Evolutionary conservation across 1,140 invertebrate species (phyloP).

Genomic region (Heliconius himera): DNA sequence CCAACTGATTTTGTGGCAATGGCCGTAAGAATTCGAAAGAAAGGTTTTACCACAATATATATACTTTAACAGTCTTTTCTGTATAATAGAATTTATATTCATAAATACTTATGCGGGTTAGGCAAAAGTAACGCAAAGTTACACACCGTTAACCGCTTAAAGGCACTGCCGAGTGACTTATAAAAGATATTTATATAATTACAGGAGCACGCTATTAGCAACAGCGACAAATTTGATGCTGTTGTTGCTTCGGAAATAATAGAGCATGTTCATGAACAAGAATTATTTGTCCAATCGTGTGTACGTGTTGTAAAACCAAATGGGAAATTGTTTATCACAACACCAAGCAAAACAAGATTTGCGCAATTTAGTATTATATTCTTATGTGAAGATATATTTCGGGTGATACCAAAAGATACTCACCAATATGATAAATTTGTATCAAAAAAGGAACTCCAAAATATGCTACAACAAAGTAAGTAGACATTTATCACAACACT

Average conservation of each 20-base stretch:
- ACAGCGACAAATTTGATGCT: slow-evolving; percentile 87
- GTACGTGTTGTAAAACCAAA: slow-evolving; percentile 89
- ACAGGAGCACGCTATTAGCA: slow-evolving; percentile 82
- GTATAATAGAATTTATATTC: too few relatives aligned
- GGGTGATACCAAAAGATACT: slow-evolving; percentile 89
- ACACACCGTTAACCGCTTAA: too few relatives aligned
- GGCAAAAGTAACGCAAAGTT: too few relatives aligned
- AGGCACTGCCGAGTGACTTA: too few relatives aligned
- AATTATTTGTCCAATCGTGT: slow-evolving; percentile 89
- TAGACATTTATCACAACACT: too few relatives aligned
- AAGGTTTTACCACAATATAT: neutral
- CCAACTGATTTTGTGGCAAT: neutral
- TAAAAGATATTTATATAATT: neutral
- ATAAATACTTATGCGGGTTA: too few relatives aligned
- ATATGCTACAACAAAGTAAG: slow-evolving; percentile 68
- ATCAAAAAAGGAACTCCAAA: slow-evolving; percentile 87
- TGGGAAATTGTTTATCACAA: slow-evolving; percentile 96
- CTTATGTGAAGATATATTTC: slow-evolving; percentile 89
- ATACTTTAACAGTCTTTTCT: too few relatives aligned
- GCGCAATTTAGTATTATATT: slow-evolving; percentile 89
- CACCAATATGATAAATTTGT: slow-evolving; percentile 97
- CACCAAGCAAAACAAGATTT: slow-evolving; percentile 90
- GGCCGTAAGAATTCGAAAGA: neutral
- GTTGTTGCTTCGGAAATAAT: slow-evolving; percentile 95
- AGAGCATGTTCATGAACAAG: slow-evolving; percentile 91